Evolutionary conservation across 2,888 invertebrate genomes (phyloP).

Genomic region (Pollenia griseotomentosa): DNA sequence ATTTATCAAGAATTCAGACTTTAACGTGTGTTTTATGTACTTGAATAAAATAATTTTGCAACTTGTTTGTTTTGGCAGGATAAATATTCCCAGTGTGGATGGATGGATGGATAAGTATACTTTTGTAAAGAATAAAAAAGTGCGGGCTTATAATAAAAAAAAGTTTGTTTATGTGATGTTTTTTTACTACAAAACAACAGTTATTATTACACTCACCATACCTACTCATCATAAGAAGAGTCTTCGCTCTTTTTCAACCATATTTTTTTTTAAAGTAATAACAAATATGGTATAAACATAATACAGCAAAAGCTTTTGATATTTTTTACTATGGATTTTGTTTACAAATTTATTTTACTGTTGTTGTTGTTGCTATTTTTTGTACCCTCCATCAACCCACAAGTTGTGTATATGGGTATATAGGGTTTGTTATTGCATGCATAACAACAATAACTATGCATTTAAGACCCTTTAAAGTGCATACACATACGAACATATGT

Average conservation of each 20-base stretch:
- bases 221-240: background rate
- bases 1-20: conserved; percentile 33
- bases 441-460: too few species aligned
- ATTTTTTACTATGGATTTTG: conserved; percentile 6
- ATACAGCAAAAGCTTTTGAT: conserved; percentile 2
- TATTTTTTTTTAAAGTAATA: background rate
- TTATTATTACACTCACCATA: background rate
- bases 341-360: conserved; percentile 12
- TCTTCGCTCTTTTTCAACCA: background rate
- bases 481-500: too few species aligned
- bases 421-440: background rate
- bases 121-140: background rate
- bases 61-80: background rate
- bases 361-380: background rate
- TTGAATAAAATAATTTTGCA: background rate
- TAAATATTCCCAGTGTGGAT: background rate
- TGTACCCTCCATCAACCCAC: too few species aligned
- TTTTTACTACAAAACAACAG: background rate
- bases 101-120: too few species aligned
- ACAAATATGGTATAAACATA: background rate
- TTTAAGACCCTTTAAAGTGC: too few species aligned
- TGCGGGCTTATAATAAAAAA: conserved; percentile 11
- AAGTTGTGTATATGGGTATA: background rate
- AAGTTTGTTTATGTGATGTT: conserved; percentile 31
- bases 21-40: conserved; percentile 26